A percentile compares a stretch with the other conserved stretches of the same genome.
These are phyloP conservation scores for Marmota monax DNA, from an alignment of 2,113 vertebrate species.

Conservation along the genomic window DNA sequence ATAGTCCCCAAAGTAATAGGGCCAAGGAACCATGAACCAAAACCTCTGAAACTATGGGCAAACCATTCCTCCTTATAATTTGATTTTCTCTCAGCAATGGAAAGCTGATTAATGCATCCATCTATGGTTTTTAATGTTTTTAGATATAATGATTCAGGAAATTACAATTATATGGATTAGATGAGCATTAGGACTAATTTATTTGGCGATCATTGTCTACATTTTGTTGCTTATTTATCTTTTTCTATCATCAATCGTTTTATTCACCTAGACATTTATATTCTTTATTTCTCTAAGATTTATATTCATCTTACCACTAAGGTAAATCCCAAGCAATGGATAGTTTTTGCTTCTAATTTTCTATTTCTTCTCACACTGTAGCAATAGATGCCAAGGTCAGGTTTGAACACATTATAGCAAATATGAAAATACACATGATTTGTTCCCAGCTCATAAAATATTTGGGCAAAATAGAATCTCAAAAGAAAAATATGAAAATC, in stretches of 20 bases:
- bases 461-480: neutral
- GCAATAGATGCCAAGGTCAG: neutral
- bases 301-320: neutral
- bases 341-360: neutral
- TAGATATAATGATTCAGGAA: neutral
- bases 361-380: neutral
- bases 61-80: neutral
- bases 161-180: neutral
- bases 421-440: neutral
- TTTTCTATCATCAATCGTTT: neutral
- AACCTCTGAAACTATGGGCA: neutral
- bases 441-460: neutral
- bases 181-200: neutral
- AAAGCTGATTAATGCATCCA: neutral
- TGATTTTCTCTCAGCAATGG: neutral
- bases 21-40: neutral
- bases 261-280: neutral
- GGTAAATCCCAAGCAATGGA: neutral
- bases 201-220: neutral
- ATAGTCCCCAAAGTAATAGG: too few relatives aligned
- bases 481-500: neutral
- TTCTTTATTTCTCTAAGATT: neutral
- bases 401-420: neutral
- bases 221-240: neutral
- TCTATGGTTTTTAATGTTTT: neutral